phyloP scores from a whole-genome alignment of 2,113 vertebrate genomes.

The Tupaia tana region DNA sequence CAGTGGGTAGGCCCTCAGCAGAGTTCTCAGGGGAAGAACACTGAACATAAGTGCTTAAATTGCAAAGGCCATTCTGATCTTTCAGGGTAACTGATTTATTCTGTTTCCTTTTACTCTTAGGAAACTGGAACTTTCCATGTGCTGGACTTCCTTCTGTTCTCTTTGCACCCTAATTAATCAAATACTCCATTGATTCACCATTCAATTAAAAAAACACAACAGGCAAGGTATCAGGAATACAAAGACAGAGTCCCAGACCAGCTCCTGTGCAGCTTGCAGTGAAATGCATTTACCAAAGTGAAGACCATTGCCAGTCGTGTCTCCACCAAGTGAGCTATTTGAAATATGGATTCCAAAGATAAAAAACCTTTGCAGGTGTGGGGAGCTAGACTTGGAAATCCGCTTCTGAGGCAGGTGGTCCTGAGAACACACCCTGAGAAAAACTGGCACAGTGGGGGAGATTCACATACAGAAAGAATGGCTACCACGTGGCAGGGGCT shows the following conservation, averaged over 20 bases:
- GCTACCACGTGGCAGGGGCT: fast-evolving
- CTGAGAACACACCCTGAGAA: background rate
- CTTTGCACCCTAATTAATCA: slow-evolving; percentile 16
- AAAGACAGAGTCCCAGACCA: background rate
- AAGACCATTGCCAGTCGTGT: fast-evolving
- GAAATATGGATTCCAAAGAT: background rate
- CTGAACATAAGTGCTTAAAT: fast-evolving
- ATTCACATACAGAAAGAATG: no score
- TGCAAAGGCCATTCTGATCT: background rate
- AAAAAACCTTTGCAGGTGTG: background rate
- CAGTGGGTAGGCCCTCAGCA: fast-evolving
- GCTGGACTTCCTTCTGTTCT: slow-evolving; percentile 23
- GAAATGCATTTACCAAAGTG: background rate
- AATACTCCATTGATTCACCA: background rate
- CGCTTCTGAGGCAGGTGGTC: background rate
- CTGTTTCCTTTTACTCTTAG: slow-evolving; percentile 26
- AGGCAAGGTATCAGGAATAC: background rate
- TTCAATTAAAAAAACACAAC: slow-evolving; percentile 9
- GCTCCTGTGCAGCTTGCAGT: background rate
- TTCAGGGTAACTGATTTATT: background rate
- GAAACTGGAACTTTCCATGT: background rate
- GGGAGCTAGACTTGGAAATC: background rate
- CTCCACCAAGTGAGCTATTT: background rate
- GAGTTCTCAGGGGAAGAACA: no score
- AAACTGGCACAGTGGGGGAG: background rate